Conservation (phyloP, 1,140 invertebrate species). For the Pogonomyrmex californicus region DNA sequence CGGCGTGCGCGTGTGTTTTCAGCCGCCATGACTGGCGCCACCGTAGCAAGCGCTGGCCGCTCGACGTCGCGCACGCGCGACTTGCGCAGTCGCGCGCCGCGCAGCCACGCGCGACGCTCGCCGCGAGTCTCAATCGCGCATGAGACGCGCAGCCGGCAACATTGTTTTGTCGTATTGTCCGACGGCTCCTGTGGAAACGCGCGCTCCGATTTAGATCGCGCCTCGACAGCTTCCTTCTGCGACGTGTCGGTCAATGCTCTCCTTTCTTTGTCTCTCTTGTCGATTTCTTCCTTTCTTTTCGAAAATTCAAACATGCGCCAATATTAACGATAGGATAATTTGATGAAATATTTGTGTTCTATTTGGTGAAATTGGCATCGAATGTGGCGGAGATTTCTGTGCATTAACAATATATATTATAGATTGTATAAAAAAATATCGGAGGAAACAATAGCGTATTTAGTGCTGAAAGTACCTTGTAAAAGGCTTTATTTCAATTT, state of each 20-base stretch:
- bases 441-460: neutral
- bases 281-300: neutral
- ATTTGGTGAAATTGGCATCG: neutral
- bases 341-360: neutral
- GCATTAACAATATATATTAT: neutral
- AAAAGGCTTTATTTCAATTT: neutral
- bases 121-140: slow-evolving; percentile 65
- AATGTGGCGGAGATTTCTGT: neutral
- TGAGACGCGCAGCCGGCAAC: slow-evolving; percentile 56
- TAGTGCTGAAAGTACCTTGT: neutral
- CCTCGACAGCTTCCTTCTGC: too few species aligned
- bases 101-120: slow-evolving; percentile 54
- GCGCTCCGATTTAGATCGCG: neutral
- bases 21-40: slow-evolving; percentile 81
- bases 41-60: slow-evolving; percentile 65
- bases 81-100: slow-evolving; percentile 66
- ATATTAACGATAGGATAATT: neutral
- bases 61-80: slow-evolving; percentile 54
- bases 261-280: neutral
- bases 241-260: neutral
- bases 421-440: neutral
- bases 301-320: neutral
- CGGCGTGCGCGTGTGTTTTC: slow-evolving; percentile 78
- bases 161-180: neutral
- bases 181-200: neutral